Evolutionary conservation across 2,888 invertebrate genomes (phyloP).

Genomic region (Rhaphigaster nebulosa): DNA sequence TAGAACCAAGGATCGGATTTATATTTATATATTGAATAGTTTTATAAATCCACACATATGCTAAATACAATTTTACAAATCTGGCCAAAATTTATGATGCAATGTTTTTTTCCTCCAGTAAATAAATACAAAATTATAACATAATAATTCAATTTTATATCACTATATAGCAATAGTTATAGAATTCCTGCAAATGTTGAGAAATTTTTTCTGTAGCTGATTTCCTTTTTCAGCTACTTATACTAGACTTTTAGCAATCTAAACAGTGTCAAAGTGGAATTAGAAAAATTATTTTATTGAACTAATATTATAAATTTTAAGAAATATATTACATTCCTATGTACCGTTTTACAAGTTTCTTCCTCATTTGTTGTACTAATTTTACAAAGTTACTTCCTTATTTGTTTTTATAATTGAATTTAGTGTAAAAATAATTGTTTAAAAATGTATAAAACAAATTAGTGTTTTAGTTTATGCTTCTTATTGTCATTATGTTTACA

Average conservation of each 20-base stretch:
- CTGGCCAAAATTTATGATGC: neutral
- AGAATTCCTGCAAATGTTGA: neutral
- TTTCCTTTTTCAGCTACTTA: neutral
- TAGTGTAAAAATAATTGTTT: neutral
- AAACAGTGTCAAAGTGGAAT: neutral
- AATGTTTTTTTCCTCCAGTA: neutral
- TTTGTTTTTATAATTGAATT: neutral
- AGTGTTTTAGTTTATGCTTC: neutral
- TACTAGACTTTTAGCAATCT: neutral
- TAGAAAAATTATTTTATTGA: neutral
- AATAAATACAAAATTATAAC: no score
- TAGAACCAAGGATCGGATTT: neutral
- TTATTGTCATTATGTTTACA: neutral
- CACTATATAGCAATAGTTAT: neutral
- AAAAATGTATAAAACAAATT: neutral
- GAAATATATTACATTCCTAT: neutral
- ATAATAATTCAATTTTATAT: no score
- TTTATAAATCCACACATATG: neutral
- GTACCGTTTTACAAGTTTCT: neutral
- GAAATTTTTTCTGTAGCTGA: neutral
- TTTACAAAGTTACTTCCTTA: neutral
- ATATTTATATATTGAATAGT: no score
- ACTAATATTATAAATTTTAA: neutral
- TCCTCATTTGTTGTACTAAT: neutral
- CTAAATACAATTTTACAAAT: neutral